phyloP scores from a whole-genome alignment of 2,797 vertebrate species.

The Acropternis orthonyx region DNA sequence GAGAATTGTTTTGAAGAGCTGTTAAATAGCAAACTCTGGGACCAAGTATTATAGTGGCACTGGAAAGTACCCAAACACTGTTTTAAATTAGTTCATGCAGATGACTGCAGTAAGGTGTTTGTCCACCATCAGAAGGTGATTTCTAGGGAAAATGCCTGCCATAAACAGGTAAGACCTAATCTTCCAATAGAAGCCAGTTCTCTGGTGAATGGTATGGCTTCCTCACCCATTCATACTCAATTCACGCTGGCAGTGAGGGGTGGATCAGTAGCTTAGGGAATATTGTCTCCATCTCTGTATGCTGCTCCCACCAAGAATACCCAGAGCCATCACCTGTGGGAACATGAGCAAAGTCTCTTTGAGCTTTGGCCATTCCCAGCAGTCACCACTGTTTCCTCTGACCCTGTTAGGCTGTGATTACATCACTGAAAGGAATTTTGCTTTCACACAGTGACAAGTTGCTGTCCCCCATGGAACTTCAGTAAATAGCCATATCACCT shows the following conservation, averaged over 20 bases:
- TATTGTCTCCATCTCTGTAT: not conserved
- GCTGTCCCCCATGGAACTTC: not conserved
- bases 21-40: not conserved
- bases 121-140: not conserved
- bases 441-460: not conserved
- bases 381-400: not conserved
- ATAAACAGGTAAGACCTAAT: not conserved
- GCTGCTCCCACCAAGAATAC: not conserved
- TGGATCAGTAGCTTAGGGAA: not conserved
- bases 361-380: not conserved
- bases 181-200: not conserved
- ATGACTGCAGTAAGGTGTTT: not conserved
- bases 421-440: not conserved
- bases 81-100: not conserved
- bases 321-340: fast-evolving
- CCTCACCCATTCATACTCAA: not conserved
- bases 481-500: not conserved
- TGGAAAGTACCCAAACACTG: not conserved
- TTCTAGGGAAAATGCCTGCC: not conserved
- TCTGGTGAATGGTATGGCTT: not conserved
- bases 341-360: not conserved
- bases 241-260: not conserved
- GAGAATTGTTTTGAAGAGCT: not conserved
- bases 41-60: not conserved
- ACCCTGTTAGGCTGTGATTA: not conserved